Evolutionary conservation across 53 echinoderm and acorn worm genomes (phyloP), one percentile per base, ranked within the genome.

Genomic region (Henricia sp.): DNA sequence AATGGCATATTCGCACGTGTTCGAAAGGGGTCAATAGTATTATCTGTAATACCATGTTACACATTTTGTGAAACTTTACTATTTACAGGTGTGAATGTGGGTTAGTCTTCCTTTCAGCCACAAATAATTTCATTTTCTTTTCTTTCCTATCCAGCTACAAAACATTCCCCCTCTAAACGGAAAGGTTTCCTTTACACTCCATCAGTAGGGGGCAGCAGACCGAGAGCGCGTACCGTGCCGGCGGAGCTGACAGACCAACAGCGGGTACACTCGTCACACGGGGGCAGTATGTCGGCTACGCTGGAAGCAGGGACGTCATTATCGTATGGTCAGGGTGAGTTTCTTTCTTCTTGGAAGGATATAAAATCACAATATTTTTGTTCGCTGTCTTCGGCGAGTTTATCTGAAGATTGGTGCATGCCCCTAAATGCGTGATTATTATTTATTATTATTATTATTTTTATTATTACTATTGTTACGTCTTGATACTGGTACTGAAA

Each of bases 81-180:
- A 54, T 4, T 4, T 20, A 54, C 21, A 54, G 13, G 55, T 54
- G 19, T 20, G 21, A 16, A 54, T 54, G 55, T 54, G 4, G 21
- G 19, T 54, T 54, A 4, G 19, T 19, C 55, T 17, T 54, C 16
- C 6, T 23, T 17, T 11, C 21, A 17, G 21, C 19, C 4, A 17
- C 3, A 4, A 54, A n/a, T n/a, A n/a, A n/a, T n/a, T n/a, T n/a
- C n/a, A n/a, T 60, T 60, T 60, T 40, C 58, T 20, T 70, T 10
- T 33, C 12, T 32, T 36, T 25, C 40, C 13, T 68, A 50, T 9
- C 29, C 74, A 93, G 93, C 88, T 71, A 71, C 88, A 21, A 97
- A 97, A 74, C 99, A 97, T 71, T 97, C 99, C 25, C 99, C 99
- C 62, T 97, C 99, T 39, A 97, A 94, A 77, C 90, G 89, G 56